Conservation (phyloP, 2,113 vertebrate species). For the Gymnocephalus cernua region DNA sequence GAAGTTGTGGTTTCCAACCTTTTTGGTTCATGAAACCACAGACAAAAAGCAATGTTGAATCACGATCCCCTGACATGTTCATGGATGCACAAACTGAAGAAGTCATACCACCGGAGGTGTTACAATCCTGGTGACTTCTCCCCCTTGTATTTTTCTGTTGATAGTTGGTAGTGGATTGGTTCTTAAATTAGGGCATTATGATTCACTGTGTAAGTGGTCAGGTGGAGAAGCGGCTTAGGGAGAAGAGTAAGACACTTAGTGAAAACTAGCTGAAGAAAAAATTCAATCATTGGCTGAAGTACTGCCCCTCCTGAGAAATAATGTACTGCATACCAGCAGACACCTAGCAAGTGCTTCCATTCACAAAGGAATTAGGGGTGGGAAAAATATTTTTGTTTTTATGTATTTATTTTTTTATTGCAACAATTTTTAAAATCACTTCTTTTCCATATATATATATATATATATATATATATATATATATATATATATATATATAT, state of each 20-base stretch:
- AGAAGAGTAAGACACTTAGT: background rate
- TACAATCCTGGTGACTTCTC: background rate
- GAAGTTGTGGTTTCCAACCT: conserved; percentile 17
- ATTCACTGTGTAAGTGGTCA: background rate
- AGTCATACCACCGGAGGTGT: background rate
- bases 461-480: too few relatives aligned
- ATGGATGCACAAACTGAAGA: background rate
- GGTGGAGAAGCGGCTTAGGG: background rate
- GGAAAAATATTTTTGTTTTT: too few relatives aligned
- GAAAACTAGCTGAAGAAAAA: background rate
- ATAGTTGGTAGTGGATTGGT: background rate
- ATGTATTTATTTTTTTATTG: too few relatives aligned
- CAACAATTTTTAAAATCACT: too few relatives aligned
- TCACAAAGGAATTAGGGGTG: too few relatives aligned
- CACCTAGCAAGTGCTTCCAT: background rate
- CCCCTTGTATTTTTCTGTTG: background rate
- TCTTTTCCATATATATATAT: too few relatives aligned
- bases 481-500: too few relatives aligned
- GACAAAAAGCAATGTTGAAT: conserved; percentile 7
- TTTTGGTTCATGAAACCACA: conserved; percentile 9
- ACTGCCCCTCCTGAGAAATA: background rate
- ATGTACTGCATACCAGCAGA: background rate
- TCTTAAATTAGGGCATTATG: background rate
- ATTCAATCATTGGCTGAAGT: background rate
- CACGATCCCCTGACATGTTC: background rate